Evolutionary conservation across 2,888 invertebrate genomes (phyloP).

Genomic region (Zaprionus obscuricornis): DNA sequence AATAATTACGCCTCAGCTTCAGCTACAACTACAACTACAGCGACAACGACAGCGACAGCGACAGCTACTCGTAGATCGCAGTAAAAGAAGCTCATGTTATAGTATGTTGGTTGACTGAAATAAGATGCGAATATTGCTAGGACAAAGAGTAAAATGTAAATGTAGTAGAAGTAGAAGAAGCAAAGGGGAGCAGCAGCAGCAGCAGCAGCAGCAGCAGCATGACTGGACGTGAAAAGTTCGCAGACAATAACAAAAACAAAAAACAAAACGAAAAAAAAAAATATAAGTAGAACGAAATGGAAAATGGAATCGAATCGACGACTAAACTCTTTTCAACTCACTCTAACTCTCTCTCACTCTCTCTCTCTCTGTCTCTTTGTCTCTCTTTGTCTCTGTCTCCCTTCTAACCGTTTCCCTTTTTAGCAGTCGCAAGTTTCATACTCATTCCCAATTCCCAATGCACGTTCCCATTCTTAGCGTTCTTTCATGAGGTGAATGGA

Average conservation of each 20-base stretch:
- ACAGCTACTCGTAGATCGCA: constrained; percentile 57
- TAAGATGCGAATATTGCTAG: no score
- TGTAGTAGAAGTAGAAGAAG: no score
- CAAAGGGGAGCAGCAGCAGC: not conserved
- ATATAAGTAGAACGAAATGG: constrained; percentile 65
- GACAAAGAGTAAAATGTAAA: no score
- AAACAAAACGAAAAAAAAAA: constrained; percentile 23
- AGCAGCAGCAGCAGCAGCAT: not conserved
- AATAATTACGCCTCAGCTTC: constrained; percentile 65
- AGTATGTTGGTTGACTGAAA: not conserved
- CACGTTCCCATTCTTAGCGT: constrained; percentile 15
- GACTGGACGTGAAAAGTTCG: constrained; percentile 56
- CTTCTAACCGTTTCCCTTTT: no score
- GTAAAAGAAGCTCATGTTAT: constrained; percentile 19
- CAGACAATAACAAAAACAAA: constrained; percentile 50
- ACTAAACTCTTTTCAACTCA: constrained; percentile 39
- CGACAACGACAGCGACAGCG: constrained; percentile 37
- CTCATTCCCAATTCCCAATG: constrained; percentile 7
- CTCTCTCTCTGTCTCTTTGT: not conserved
- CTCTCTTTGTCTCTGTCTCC: constrained; percentile 22
- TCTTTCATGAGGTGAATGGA: constrained; percentile 73
- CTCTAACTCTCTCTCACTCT: not conserved
- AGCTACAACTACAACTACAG: no score
- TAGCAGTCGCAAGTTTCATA: constrained; percentile 11
- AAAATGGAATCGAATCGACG: constrained; percentile 72